These are phyloP conservation scores for Gymnosoma rotundatum DNA, from an alignment of 2,888 invertebrate genomes.

Conservation along the genomic window DNA sequence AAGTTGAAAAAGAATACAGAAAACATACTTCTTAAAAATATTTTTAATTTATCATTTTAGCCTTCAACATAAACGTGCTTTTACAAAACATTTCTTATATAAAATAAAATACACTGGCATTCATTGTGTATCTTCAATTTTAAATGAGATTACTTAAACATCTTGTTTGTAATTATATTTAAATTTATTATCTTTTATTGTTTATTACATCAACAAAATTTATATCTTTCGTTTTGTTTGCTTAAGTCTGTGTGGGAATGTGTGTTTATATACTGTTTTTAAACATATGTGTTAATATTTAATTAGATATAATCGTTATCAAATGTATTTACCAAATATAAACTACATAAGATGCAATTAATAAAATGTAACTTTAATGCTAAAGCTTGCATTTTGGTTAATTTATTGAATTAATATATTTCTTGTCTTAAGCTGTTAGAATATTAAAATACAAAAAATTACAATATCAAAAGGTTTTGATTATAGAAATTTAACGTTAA, in stretches of 20 bases:
- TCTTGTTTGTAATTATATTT: neutral
- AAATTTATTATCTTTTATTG: slow-evolving; percentile 26
- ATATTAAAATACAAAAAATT: neutral
- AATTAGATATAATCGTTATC: slow-evolving; percentile 26
- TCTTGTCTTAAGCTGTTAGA: neutral
- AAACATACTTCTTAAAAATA: neutral
- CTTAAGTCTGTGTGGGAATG: neutral
- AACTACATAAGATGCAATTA: slow-evolving; percentile 1
- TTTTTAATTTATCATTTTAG: neutral
- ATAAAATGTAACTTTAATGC: neutral
- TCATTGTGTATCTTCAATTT: neutral
- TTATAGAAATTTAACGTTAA: neutral
- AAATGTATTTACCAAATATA: neutral
- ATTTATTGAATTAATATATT: neutral
- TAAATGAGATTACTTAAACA: neutral
- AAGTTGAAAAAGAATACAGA: neutral
- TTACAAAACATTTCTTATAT: no score
- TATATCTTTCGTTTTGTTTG: neutral
- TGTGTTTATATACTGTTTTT: no score
- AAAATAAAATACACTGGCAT: neutral
- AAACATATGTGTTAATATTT: slow-evolving; percentile 36
- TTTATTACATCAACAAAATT: neutral
- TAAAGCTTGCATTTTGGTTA: neutral
- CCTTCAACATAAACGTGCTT: no score
- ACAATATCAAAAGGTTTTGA: neutral